Percentiles rank a stretch among this genome's conserved stretches.
Conservation (phyloP, 2,797 vertebrate genomes). For the Peromyscus attwateri region DNA sequence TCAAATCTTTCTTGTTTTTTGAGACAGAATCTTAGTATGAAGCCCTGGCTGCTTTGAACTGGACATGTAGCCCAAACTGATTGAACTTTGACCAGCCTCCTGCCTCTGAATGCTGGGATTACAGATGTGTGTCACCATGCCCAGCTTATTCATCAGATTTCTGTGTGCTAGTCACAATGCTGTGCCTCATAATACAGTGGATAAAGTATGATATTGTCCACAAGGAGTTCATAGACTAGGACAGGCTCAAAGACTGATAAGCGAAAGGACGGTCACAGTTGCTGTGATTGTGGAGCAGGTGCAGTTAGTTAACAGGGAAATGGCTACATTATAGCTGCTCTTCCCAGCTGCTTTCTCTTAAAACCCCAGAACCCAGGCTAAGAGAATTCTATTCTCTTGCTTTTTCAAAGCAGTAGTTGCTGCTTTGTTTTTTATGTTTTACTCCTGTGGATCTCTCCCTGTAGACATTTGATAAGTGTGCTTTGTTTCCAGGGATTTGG, state of each 20-base stretch:
- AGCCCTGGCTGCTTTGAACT: not conserved
- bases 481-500: slow-evolving; percentile 72
- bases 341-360: slow-evolving; percentile 20
- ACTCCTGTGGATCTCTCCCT: slow-evolving; percentile 63
- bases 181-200: slow-evolving; percentile 1
- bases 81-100: not conserved
- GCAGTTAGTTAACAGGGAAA: not conserved
- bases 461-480: slow-evolving; percentile 64
- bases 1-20: not conserved
- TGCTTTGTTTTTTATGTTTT: slow-evolving; percentile 41
- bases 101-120: not conserved
- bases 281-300: not conserved
- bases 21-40: not conserved
- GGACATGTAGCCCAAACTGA: not conserved
- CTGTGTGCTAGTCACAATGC: not conserved
- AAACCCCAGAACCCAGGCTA: not conserved
- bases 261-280: not conserved
- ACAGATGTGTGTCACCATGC: not conserved
- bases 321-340: not conserved
- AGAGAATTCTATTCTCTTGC: slow-evolving; percentile 10
- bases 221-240: slow-evolving; percentile 7
- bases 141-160: slow-evolving; percentile 22
- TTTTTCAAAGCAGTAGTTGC: slow-evolving; percentile 62
- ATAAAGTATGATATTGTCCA: slow-evolving; percentile 24
- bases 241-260: not conserved